A percentile compares a stretch with the other conserved stretches of the same genome.
These are phyloP conservation scores for Malurus splendens DNA, from an alignment of 2,797 vertebrate genomes.

Conservation along the genomic window DNA sequence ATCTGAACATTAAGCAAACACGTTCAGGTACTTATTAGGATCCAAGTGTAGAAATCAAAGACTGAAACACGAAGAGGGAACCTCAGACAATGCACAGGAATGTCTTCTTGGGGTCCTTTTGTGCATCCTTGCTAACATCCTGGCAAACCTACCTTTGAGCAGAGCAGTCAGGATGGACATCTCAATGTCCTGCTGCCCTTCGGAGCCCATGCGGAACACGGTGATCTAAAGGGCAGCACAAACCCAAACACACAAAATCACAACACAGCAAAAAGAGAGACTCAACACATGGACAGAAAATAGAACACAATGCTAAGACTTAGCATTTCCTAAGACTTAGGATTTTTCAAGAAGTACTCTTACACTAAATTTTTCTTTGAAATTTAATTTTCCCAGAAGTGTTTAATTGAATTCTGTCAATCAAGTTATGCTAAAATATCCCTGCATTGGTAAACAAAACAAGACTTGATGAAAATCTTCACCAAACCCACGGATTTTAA, in stretches of 20 bases:
- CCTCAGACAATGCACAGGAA: accelerated
- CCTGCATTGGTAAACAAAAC: not conserved
- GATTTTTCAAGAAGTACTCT: not conserved
- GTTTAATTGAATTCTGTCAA: not conserved
- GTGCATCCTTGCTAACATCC: not conserved
- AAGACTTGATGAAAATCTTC: not conserved
- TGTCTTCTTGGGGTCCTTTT: not conserved
- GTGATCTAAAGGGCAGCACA: constrained; percentile 80
- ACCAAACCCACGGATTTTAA: not conserved
- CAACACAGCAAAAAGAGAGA: not conserved
- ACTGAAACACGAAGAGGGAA: not conserved
- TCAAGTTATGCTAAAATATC: not conserved
- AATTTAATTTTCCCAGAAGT: not conserved
- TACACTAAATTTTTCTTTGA: not conserved
- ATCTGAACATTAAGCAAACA: not conserved
- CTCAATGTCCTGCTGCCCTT: constrained; percentile 94
- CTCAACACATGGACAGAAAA: not conserved
- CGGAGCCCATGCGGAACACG: constrained; percentile 95
- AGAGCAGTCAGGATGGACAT: constrained; percentile 96
- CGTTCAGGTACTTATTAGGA: not conserved
- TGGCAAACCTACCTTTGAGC: constrained; percentile 84
- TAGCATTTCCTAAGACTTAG: not conserved
- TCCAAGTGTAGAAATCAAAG: not conserved
- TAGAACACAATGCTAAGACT: not conserved
- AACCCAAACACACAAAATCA: not conserved